A percentile compares a stretch with the other conserved stretches of the same genome.
Conservation (phyloP, 2,113 vertebrate genomes). For the Nerophis lumbriciformis region DNA sequence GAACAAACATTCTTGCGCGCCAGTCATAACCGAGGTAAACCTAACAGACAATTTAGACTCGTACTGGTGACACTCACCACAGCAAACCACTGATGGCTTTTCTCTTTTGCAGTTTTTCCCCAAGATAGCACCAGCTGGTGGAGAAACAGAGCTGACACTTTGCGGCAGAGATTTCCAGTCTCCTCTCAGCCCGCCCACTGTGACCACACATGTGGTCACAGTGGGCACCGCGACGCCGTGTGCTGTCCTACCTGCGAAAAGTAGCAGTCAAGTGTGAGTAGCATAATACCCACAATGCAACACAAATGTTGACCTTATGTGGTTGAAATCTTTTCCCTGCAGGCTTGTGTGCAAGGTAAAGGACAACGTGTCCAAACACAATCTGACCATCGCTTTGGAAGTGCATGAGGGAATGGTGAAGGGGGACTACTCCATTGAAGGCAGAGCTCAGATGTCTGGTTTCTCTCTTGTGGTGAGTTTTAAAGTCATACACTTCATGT, state of each 20-base stretch:
- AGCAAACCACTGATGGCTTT: slow-evolving; percentile 1
- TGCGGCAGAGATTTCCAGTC: slow-evolving; percentile 84
- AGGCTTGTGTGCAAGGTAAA: slow-evolving; percentile 79
- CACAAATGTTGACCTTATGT: neutral
- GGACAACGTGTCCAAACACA: slow-evolving; percentile 18
- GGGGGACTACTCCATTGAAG: slow-evolving; percentile 68
- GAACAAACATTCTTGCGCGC: slow-evolving; percentile 76
- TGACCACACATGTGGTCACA: slow-evolving; percentile 57
- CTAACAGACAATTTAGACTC: neutral
- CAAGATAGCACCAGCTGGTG: slow-evolving; percentile 68
- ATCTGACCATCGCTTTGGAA: slow-evolving; percentile 67
- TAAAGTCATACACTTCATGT: neutral
- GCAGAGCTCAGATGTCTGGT: slow-evolving; percentile 62
- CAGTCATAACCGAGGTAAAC: slow-evolving; percentile 79
- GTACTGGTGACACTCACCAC: neutral
- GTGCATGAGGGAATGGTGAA: slow-evolving; percentile 62
- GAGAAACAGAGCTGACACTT: slow-evolving; percentile 77
- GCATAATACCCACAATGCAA: neutral
- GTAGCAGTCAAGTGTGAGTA: slow-evolving; percentile 67
- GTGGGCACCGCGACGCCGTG: slow-evolving; percentile 74
- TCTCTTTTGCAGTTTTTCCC: slow-evolving; percentile 80
- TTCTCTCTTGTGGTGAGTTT: slow-evolving; percentile 81
- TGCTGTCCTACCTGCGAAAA: slow-evolving; percentile 61
- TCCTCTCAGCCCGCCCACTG: neutral
- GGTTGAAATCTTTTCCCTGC: neutral